Evolutionary conservation across 2,888 invertebrate genomes (phyloP).

Genomic region (Limnephilus auricula): DNA sequence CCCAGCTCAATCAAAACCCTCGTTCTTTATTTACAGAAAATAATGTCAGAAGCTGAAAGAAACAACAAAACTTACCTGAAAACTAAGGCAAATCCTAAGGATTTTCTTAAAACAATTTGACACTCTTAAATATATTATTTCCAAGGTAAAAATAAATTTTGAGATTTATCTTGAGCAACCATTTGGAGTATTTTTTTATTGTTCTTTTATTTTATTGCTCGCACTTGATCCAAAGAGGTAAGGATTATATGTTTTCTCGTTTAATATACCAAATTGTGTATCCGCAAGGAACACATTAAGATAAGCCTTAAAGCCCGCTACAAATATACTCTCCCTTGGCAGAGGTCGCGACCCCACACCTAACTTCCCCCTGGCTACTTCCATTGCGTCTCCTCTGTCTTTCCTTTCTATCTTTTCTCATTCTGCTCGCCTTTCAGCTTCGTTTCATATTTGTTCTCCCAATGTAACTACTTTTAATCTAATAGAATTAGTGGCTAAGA

Average conservation of each 20-base stretch:
- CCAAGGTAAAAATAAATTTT: not conserved
- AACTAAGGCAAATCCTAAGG: not conserved
- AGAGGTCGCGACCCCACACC: not conserved
- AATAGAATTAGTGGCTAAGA: not conserved
- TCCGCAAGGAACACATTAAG: slow-evolving; percentile 25
- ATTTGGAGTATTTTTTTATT: not conserved
- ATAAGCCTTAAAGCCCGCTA: slow-evolving; percentile 6
- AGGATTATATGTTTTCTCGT: not conserved
- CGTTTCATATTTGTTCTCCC: not conserved
- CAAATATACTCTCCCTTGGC: slow-evolving; percentile 2
- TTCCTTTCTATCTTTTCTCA: not conserved
- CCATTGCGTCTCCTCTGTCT: not conserved
- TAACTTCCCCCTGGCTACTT: not conserved
- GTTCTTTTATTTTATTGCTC: not conserved
- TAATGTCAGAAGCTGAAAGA: not conserved
- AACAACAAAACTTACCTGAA: not conserved
- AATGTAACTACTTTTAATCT: not conserved
- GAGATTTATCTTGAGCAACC: not conserved
- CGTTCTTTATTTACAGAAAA: not conserved
- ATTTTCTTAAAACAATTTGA: not conserved
- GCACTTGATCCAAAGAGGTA: not conserved
- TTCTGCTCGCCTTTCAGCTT: not conserved
- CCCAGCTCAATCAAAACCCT: not conserved
- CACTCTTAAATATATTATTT: not conserved
- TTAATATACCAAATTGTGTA: slow-evolving; percentile 3